Conservation (phyloP, 2,888 invertebrate genomes). For the Siphonodentalium dalli region DNA sequence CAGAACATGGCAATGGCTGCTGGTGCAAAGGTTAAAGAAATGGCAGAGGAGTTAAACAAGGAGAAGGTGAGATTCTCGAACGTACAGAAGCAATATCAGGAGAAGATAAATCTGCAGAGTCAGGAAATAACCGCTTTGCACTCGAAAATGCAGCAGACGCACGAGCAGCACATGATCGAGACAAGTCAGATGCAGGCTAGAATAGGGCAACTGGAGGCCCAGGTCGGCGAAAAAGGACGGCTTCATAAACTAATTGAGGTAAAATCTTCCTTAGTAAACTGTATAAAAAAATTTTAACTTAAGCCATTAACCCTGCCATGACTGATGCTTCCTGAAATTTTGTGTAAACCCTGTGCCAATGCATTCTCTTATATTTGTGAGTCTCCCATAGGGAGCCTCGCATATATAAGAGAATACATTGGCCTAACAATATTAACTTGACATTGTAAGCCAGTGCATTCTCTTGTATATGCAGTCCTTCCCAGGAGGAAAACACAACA, state of each 20-base stretch:
- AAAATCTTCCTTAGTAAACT: not conserved
- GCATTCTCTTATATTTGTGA: no score
- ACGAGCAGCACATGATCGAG: conserved; percentile 70
- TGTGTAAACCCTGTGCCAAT: no score
- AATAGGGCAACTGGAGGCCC: conserved; percentile 44
- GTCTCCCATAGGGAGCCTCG: no score
- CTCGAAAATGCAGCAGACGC: conserved; percentile 71
- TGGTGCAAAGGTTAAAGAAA: conserved; percentile 80
- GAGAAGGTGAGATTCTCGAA: conserved; percentile 72
- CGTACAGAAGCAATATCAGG: conserved; percentile 71
- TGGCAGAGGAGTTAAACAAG: conserved; percentile 75
- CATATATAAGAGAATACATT: no score
- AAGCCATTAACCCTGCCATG: no score
- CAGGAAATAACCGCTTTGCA: conserved; percentile 74
- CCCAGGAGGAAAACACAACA: no score
- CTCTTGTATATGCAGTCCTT: no score
- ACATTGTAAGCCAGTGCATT: no score
- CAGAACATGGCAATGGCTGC: conserved; percentile 72
- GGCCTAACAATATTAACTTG: no score
- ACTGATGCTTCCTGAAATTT: no score
- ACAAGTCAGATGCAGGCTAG: conserved; percentile 69
- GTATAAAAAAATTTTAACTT: no score
- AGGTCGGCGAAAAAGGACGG: conserved; percentile 31
- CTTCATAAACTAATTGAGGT: conserved; percentile 42
- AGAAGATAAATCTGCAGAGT: conserved; percentile 67